Percentiles rank a stretch among this genome's conserved stretches.
phyloP scores from a whole-genome alignment of 2,797 vertebrate species.

The Sphaeramia orbicularis region DNA sequence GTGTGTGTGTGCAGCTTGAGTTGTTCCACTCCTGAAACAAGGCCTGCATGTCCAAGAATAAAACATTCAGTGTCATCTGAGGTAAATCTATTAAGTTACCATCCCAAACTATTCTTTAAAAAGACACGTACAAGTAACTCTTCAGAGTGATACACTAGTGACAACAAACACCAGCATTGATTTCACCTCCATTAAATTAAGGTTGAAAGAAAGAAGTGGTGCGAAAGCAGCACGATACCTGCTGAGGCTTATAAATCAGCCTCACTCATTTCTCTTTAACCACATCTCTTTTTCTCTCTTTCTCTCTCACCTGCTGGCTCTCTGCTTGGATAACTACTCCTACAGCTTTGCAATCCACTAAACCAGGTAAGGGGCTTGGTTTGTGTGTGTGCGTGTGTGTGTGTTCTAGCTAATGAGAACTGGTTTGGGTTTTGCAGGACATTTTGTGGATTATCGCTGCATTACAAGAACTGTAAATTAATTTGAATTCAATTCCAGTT shows the following conservation, averaged over 20 bases:
- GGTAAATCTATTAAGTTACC: constrained; percentile 4
- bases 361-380: constrained; percentile 23
- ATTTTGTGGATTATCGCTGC: neutral
- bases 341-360: constrained; percentile 1
- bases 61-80: neutral
- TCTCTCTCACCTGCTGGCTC: constrained; percentile 4
- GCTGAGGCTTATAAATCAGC: constrained; percentile 36
- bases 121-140: neutral
- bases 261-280: constrained; percentile 24
- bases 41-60: neutral
- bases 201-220: constrained; percentile 36
- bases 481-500: no score
- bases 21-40: constrained; percentile 1
- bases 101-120: neutral
- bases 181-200: constrained; percentile 46
- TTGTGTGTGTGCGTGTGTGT: neutral
- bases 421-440: neutral
- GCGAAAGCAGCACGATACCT: constrained; percentile 39
- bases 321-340: constrained; percentile 8
- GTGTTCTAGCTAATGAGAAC: neutral
- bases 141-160: constrained; percentile 11
- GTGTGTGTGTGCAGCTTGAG: constrained; percentile 1
- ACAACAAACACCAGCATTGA: constrained; percentile 44
- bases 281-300: neutral
- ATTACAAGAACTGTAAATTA: neutral